Percentiles rank a stretch among this genome's conserved stretches.
phyloP scores from a whole-genome alignment of 2,797 vertebrate genomes.

The Champsocephalus gunnari region DNA sequence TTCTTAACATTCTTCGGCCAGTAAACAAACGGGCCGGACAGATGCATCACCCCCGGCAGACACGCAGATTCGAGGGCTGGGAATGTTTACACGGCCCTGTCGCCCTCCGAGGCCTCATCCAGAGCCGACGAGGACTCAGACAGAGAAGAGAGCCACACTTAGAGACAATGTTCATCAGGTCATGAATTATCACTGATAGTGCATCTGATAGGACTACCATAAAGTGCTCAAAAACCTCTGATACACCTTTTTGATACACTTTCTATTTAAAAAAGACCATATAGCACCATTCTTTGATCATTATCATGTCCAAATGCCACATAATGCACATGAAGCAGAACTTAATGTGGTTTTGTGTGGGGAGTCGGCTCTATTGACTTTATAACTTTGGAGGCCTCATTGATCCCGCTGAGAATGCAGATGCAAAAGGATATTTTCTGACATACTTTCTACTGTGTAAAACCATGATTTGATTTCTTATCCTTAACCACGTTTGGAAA shows the following conservation, averaged over 20 bases:
- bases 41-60: slow-evolving; percentile 72
- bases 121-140: slow-evolving; percentile 13
- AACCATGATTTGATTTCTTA: neutral
- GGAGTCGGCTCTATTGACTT: neutral
- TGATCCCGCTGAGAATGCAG: neutral
- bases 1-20: slow-evolving; percentile 76
- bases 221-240: neutral
- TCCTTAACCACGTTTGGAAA: neutral
- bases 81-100: slow-evolving; percentile 77
- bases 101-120: slow-evolving; percentile 60
- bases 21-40: slow-evolving; percentile 72
- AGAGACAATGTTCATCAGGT: slow-evolving; percentile 37
- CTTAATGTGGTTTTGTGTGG: neutral
- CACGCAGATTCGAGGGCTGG: slow-evolving; percentile 63
- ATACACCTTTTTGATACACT: slow-evolving; percentile 2
- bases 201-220: slow-evolving; percentile 14
- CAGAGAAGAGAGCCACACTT: slow-evolving; percentile 9
- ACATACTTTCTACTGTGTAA: neutral
- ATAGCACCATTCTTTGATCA: neutral
- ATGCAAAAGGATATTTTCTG: neutral
- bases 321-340: neutral
- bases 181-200: slow-evolving; percentile 21
- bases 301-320: neutral
- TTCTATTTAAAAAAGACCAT: neutral
- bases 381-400: too few species aligned